Evolutionary conservation across 2,888 invertebrate species (phyloP).

Genomic region (Drosophila siamana): DNA sequence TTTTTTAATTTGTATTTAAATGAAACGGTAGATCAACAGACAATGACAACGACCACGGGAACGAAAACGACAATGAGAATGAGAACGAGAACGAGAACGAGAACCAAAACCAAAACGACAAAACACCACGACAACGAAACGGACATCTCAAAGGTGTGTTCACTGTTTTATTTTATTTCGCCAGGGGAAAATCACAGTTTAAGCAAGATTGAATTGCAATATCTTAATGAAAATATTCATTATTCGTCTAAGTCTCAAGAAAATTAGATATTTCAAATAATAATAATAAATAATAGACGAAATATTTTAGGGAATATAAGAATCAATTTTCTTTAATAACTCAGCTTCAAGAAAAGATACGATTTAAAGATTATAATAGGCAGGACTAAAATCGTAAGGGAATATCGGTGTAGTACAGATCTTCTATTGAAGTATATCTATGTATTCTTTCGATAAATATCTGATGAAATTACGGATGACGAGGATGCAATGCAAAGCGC

Average conservation of each 20-base stretch:
- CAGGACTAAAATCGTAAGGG: no score
- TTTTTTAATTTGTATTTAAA: conserved; percentile 82
- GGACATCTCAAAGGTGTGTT: conserved; percentile 41
- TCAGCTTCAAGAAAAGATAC: no score
- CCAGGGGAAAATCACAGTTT: conserved; percentile 14
- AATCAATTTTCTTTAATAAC: no score
- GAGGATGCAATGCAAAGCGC: neutral
- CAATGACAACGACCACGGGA: neutral
- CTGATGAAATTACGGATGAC: neutral
- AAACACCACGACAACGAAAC: conserved; percentile 7
- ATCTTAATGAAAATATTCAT: neutral
- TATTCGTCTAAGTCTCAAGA: neutral
- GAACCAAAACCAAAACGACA: neutral
- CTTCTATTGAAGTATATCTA: neutral
- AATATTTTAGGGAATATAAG: no score
- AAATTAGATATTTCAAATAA: no score
- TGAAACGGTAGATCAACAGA: conserved; percentile 66
- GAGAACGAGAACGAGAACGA: neutral
- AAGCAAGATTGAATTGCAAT: neutral
- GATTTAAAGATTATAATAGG: no score
- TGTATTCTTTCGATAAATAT: neutral
- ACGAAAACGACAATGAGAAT: no score
- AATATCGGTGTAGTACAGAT: no score
- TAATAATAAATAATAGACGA: no score
- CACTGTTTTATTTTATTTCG: conserved; percentile 44